Percentiles rank a stretch among this genome's conserved stretches.
These are phyloP conservation scores for Beroe forskalii DNA, from an alignment of 37 sponge, comb jelly and placozoan genomes.

Conservation along the genomic window DNA sequence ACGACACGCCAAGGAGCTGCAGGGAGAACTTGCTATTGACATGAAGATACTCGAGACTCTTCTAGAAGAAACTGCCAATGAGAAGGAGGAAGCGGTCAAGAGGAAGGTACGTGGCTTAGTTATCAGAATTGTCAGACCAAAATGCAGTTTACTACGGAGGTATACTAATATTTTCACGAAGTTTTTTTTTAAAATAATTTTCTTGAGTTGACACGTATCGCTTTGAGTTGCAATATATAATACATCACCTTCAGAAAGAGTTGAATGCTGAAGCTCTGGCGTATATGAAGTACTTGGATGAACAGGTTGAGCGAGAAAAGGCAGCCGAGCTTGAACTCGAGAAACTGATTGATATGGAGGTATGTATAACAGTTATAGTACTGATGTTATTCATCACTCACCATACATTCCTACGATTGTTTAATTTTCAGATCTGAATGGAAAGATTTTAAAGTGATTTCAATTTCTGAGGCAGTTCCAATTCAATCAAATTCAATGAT, in stretches of 20 bases:
- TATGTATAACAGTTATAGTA: too few relatives aligned
- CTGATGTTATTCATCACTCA: too few relatives aligned
- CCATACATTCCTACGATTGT: too few relatives aligned
- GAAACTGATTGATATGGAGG: slow-evolving; percentile 78
- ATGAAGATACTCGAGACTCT: slow-evolving; percentile 94
- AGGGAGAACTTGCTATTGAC: slow-evolving; percentile 93
- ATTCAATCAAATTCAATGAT: too few relatives aligned
- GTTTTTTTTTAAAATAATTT: too few relatives aligned
- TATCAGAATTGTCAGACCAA: slow-evolving; percentile 7
- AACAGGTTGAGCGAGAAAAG: slow-evolving; percentile 77
- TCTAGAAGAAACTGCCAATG: slow-evolving; percentile 77
- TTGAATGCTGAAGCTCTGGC: slow-evolving; percentile 75
- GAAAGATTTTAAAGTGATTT: too few relatives aligned
- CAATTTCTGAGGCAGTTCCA: too few relatives aligned
- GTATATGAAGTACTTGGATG: slow-evolving; percentile 77
- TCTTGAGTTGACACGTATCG: not conserved
- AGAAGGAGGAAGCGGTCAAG: slow-evolving; percentile 74
- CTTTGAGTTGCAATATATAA: too few relatives aligned
- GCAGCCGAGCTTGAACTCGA: slow-evolving; percentile 83
- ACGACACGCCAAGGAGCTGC: slow-evolving; percentile 78
- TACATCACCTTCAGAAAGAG: slow-evolving; percentile 66
- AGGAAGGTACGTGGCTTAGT: slow-evolving; percentile 78
- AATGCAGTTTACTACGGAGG: not conserved
- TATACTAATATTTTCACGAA: not conserved
- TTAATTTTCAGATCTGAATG: too few relatives aligned